Evolutionary conservation across 2,888 invertebrate species (phyloP), one percentile per base, ranked within the genome.

Genomic region (Drosophila formosana): DNA sequence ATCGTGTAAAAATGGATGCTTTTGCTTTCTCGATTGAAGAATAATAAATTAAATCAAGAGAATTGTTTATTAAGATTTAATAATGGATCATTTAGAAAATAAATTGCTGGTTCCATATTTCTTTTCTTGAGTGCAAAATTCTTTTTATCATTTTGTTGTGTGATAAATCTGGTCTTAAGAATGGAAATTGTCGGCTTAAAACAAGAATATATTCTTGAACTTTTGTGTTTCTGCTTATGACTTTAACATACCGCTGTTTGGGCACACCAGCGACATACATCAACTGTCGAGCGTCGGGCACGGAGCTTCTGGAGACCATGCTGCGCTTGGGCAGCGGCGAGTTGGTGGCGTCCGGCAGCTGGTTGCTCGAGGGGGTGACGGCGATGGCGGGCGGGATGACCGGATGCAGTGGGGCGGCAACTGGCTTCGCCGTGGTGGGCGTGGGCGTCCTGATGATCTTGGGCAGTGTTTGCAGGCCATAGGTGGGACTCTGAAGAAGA

Each of bases 321-420:
- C 65, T 73, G 3, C 81, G 66, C 39, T 81, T 79, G 6, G 88
- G 85, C 55, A 86, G 52, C 0, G 89, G 89, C 0, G 86, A 80
- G 41, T 53, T 53, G 0, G 75, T 37, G 3, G 47, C 1, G 0
- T 83, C 84, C 41, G 62, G 47, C 3, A 66, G 13, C 34, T 69
- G 78, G n/a, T 65, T 80, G 13, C 58, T 49, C 0, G 81, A 89
- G 92, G 94, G 94, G 43, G 94, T 95, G 4, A 94, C 94, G 7
- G 94, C 94, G 68, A 95, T 94, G 9, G 94, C 93, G 75, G 95
- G 94, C 8, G 90, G 74, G 8, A 75, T 62, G 4, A 77, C 26
- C 5, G 89, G 63, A 6, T 81, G 67, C 6, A 70, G 65, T 39
- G 72, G 76, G 39, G 63, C 83, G n/a, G 45, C 25, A 4, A 53